Evolutionary conservation across 2,797 vertebrate species (phyloP), one percentile per base, ranked within the genome.

Genomic region (Steatocranus sp.): DNA sequence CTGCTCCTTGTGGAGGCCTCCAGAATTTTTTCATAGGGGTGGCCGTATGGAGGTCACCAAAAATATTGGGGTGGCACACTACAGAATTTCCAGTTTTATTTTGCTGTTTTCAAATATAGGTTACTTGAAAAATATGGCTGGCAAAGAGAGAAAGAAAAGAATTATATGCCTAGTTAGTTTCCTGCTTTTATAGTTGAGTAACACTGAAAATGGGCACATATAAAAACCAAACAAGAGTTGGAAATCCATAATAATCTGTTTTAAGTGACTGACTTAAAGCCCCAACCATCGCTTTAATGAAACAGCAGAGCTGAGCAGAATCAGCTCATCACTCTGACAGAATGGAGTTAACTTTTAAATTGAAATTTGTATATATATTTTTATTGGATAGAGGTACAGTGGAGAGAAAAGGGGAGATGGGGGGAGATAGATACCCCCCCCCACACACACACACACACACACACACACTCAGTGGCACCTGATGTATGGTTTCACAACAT

Each of bases 1-100:
- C 90, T 92, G 68, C 80, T 83, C 84, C 88, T 78, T 46, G 1
- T 78, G 18, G 56, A 18, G 1, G 6, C 56, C 32, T 61, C 30
- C 56, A 36, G 56, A 61, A 36, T 34, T 3, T 5, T 36, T 20
- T 61, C 56, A 61, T n/a, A 20, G 56, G 56, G 6, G 6, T 61
- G n/a, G 56, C 2, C 0, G 0, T 56, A 11, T 56, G 15, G 3
- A 61, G 56, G 18, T 34, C 32, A 36, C 0, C 0, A 61, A 61
- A 36, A 61, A 36, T 36, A 58, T 18, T 56, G 56, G 17, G 56
- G 30, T 34, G 56, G 56, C 56, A 34, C 56, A 3, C 56, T 11
- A 34, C 56, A 61, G 56, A 61, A 61, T 34, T 34, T 61, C 56
- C 30, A 36, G 18, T 61, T 36, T 36, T 61, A 61, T 61, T 36